Evolutionary conservation across 2,113 vertebrate genomes (phyloP).

Genomic region (Uropsilus gracilis): DNA sequence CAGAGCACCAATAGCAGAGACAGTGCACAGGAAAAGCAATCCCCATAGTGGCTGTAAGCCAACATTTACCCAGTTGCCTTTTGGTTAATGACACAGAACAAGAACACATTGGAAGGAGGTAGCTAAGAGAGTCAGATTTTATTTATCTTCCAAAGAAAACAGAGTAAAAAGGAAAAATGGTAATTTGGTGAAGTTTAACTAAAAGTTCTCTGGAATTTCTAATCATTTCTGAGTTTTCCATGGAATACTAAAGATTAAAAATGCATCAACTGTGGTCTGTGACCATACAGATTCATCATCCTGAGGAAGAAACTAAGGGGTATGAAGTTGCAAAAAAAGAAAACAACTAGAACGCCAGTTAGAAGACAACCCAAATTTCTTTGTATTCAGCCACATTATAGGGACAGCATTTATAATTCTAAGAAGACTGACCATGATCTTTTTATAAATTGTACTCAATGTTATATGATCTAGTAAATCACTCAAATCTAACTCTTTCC

Average conservation of each 20-base stretch:
- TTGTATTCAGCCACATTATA: neutral
- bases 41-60: slow-evolving; percentile 37
- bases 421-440: neutral
- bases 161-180: neutral
- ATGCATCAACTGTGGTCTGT: neutral
- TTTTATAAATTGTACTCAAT: neutral
- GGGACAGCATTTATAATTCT: neutral
- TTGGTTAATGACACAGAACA: neutral
- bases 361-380: neutral
- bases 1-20: slow-evolving; percentile 54
- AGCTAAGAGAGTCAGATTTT: neutral
- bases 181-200: neutral
- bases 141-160: slow-evolving; percentile 43
- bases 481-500: neutral
- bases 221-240: neutral
- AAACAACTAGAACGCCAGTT: neutral
- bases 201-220: neutral
- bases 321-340: neutral
- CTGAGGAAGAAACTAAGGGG: neutral
- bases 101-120: neutral
- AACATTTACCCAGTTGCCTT: slow-evolving; percentile 35
- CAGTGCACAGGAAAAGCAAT: slow-evolving; percentile 6
- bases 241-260: neutral
- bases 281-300: neutral
- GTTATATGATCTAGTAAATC: neutral